Conservation (phyloP, 2,888 invertebrate species). For the Unio pictorum region DNA sequence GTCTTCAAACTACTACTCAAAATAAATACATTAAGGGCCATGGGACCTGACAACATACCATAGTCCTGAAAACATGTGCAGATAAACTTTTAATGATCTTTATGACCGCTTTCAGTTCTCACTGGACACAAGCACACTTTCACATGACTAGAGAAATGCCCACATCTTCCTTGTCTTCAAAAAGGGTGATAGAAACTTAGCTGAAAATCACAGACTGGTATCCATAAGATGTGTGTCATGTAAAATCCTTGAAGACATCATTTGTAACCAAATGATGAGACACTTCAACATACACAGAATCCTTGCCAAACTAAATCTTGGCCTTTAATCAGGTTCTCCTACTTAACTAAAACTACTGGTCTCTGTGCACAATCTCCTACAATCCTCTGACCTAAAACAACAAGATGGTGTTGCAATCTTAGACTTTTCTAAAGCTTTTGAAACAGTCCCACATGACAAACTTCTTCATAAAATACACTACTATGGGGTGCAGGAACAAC, state of each 20-base stretch:
- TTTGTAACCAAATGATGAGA: conserved; percentile 6
- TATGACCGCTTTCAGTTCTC: not conserved
- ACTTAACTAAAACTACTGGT: conserved; percentile 10
- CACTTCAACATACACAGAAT: conserved; percentile 10
- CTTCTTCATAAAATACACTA: conserved; percentile 5
- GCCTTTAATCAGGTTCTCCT: conserved; percentile 11
- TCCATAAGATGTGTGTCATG: conserved; percentile 6
- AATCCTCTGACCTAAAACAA: conserved; percentile 1
- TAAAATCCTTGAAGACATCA: conserved; percentile 15
- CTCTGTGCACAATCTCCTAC: conserved; percentile 2
- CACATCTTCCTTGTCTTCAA: conserved; percentile 11
- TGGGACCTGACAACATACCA: too few species aligned
- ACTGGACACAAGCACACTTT: conserved; percentile 4
- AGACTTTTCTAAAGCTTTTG: conserved; percentile 7
- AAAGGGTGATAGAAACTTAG: conserved; percentile 9
- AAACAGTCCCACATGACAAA: not conserved
- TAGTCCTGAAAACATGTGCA: too few species aligned
- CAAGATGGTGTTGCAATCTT: conserved; percentile 4
- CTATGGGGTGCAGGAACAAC: conserved; percentile 3
- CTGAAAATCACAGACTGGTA: conserved; percentile 13
- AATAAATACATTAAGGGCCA: too few species aligned
- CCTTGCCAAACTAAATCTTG: conserved; percentile 8
- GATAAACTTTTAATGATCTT: too few species aligned
- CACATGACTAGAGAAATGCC: conserved; percentile 8
- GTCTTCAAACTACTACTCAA: too few species aligned